Base-by-base conservation (phyloP, 2,797 vertebrate species). In the Aphelocoma californica region DNA sequence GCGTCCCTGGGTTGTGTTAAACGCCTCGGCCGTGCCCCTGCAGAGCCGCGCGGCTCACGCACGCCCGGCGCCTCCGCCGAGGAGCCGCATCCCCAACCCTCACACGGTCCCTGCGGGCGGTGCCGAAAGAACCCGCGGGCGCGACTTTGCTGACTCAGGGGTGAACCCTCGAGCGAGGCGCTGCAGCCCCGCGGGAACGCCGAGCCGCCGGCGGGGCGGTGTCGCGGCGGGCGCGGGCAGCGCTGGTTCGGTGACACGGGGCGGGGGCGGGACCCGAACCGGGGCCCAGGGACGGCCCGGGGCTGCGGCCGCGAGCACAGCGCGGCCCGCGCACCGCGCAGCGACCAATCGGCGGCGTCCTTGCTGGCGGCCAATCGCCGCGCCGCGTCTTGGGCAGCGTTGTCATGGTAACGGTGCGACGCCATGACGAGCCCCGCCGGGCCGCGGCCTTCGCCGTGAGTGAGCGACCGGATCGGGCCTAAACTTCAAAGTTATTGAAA, bases 401-500 rank as follows among this genome's bases (percentile, higher is more conserved):
- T 89, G 94, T 78, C 97, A 72, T 88, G 97, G 95, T 92, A 71
- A 97, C 50, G 12, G 34, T 0, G 26, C 1, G 21, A 29, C 57
- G 88, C 94, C 78, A 95, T 97, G 66, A 7, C 5, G 16, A 32
- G 25, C 54, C 54, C 82, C 40, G 87, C 9, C 18, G 67, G 23
- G 14, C 69, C 24, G 81, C 40, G 57, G 66, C 47, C 31, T 38
- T 3, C 17, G 21, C 50, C 2, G 90, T 94, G 83, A 92, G 93
- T 79, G 73, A 2, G 36, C 6, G 16, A 40, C 6, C 13, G 54
- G 29, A 1, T 2, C 32, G 61, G 32, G 51, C 45, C 66, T 36
- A 14, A 71, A 19, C 7, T 7, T 3, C 17, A 2, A 2, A 1
- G 1, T 15, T 28, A 5, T 8, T 6, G 15, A 2, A 2, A 29